Conservation (phyloP, 1,140 invertebrate species). For the Atta texana region DNA sequence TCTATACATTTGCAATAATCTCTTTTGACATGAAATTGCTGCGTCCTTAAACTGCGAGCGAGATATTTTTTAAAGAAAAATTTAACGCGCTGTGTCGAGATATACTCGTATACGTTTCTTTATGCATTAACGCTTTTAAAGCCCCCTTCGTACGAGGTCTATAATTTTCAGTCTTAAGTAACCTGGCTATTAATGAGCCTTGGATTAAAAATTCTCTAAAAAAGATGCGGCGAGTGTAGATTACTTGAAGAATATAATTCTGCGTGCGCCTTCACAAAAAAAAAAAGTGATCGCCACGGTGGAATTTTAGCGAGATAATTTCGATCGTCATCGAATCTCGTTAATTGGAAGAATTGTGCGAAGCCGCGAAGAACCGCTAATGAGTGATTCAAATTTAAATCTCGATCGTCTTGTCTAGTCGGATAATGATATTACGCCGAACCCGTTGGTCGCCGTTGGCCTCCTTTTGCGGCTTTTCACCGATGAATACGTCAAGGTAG, state of each 20-base stretch:
- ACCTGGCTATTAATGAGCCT: constrained; percentile 5
- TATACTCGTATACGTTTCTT: neutral
- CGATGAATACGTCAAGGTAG: neutral
- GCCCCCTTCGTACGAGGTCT: neutral
- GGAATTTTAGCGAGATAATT: constrained; percentile 26
- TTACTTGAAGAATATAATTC: neutral
- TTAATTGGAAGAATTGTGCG: constrained; percentile 36
- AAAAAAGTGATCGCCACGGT: no score
- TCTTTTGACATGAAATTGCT: constrained; percentile 23
- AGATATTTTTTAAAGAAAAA: constrained; percentile 12
- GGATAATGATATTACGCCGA: constrained; percentile 50
- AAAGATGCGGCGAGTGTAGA: neutral
- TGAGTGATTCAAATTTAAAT: constrained; percentile 59
- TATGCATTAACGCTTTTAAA: constrained; percentile 33
- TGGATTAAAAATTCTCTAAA: constrained; percentile 30
- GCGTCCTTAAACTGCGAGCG: constrained; percentile 8
- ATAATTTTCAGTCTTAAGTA: constrained; percentile 38
- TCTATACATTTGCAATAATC: neutral
- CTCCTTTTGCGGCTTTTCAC: constrained; percentile 41
- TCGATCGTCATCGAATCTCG: constrained; percentile 26
- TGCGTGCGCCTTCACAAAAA: neutral
- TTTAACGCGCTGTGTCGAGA: neutral
- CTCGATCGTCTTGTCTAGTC: constrained; percentile 17
- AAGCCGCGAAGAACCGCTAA: constrained; percentile 19
- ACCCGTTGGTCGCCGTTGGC: neutral